A percentile compares a stretch with the other conserved stretches of the same genome.
Conservation (phyloP, 2,797 vertebrate genomes). For the Sardinella longiceps region DNA sequence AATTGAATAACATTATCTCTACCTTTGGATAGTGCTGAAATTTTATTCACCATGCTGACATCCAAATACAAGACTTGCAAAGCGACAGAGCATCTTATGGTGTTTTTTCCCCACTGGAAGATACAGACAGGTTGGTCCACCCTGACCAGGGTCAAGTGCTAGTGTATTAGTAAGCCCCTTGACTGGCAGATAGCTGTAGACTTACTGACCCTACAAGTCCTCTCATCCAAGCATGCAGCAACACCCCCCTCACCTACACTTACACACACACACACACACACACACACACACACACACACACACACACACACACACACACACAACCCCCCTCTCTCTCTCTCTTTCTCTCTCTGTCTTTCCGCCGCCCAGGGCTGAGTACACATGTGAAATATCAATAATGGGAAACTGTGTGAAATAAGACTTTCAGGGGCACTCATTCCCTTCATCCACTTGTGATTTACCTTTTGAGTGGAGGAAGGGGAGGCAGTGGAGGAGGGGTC, state of each 20-base stretch:
- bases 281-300: too few relatives aligned
- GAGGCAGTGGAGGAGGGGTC: neutral
- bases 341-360: neutral
- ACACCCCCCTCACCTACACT: neutral
- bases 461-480: neutral
- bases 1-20: neutral
- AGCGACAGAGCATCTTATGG: neutral
- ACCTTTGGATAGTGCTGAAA: neutral
- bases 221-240: neutral
- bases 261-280: too few relatives aligned
- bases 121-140: neutral
- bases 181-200: neutral
- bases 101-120: neutral
- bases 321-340: neutral
- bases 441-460: neutral
- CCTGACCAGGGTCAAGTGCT: neutral
- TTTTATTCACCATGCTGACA: neutral
- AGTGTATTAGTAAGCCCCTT: neutral
- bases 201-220: neutral
- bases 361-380: slow-evolving; percentile 26
- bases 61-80: neutral
- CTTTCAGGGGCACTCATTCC: slow-evolving; percentile 33
- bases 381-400: slow-evolving; percentile 43
- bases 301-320: too few relatives aligned
- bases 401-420: slow-evolving; percentile 37